Conservation (phyloP, 2,888 invertebrate genomes). For the Odontothrips loti region DNA sequence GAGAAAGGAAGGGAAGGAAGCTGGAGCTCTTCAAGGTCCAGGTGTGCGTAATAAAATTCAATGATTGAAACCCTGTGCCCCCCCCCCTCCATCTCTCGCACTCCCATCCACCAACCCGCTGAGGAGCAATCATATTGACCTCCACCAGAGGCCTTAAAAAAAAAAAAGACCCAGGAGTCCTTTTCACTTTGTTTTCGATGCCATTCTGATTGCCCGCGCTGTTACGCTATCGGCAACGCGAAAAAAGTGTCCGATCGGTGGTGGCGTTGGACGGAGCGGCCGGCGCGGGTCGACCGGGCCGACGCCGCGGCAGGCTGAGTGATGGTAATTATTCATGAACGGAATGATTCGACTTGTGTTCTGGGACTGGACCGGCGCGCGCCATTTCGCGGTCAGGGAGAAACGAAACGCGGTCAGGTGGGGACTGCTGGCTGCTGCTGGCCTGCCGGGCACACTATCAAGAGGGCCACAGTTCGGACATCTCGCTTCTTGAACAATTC, state of each 20-base stretch:
- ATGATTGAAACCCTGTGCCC: neutral
- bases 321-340: constrained; percentile 17
- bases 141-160: neutral
- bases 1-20: too few species aligned
- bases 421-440: too few species aligned
- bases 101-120: neutral
- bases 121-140: constrained; percentile 21
- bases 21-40: neutral
- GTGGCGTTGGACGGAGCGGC: neutral
- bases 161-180: neutral
- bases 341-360: constrained; percentile 22
- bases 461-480: too few species aligned
- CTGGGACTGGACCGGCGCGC: neutral
- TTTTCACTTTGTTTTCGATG: constrained; percentile 26
- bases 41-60: constrained; percentile 10
- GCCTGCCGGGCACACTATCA: too few species aligned
- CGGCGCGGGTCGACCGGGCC: too few species aligned
- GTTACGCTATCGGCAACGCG: neutral
- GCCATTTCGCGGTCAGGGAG: too few species aligned
- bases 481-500: too few species aligned
- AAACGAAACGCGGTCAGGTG: too few species aligned
- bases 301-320: neutral
- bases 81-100: neutral
- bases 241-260: neutral
- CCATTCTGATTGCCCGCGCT: neutral